Evolutionary conservation across 1,140 invertebrate species (phyloP).

Genomic region (Drosophila sp.): DNA sequence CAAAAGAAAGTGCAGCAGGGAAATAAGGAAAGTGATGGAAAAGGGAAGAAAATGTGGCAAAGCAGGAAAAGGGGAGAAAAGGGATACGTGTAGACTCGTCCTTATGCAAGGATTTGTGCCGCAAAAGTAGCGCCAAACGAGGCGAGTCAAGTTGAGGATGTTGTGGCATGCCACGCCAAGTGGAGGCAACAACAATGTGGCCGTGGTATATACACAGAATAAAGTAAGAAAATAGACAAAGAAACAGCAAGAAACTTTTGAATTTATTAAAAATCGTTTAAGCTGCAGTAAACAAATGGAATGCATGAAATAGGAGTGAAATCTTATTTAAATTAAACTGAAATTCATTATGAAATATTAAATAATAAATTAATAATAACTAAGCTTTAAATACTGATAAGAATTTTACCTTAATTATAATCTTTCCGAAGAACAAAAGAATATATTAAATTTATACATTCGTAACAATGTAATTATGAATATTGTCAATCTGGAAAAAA

Average conservation of each 20-base stretch:
- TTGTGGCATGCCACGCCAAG: slow-evolving; percentile 20
- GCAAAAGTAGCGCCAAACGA: slow-evolving; percentile 70
- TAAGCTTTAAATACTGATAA: too few species aligned
- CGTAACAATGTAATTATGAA: too few species aligned
- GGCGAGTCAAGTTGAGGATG: slow-evolving; percentile 63
- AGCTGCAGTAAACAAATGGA: too few species aligned
- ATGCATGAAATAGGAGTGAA: too few species aligned
- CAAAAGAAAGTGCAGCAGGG: slow-evolving; percentile 61
- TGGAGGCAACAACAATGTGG: background rate
- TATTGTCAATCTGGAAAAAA: too few species aligned
- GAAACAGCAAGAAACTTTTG: background rate
- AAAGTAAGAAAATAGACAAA: background rate
- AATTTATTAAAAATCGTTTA: too few species aligned
- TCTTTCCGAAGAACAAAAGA: too few species aligned
- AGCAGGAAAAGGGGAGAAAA: background rate
- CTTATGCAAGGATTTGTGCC: slow-evolving; percentile 54
- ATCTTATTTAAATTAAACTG: too few species aligned
- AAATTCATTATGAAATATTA: too few species aligned
- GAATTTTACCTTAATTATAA: too few species aligned
- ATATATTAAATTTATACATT: too few species aligned
- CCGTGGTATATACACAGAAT: background rate
- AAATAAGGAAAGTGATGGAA: background rate
- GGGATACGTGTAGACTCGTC: background rate
- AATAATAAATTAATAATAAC: too few species aligned
- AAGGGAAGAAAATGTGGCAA: slow-evolving; percentile 6